These are phyloP conservation scores for Meleagris gallopavo DNA, from an alignment of 2,113 vertebrate species.

Conservation along the genomic window DNA sequence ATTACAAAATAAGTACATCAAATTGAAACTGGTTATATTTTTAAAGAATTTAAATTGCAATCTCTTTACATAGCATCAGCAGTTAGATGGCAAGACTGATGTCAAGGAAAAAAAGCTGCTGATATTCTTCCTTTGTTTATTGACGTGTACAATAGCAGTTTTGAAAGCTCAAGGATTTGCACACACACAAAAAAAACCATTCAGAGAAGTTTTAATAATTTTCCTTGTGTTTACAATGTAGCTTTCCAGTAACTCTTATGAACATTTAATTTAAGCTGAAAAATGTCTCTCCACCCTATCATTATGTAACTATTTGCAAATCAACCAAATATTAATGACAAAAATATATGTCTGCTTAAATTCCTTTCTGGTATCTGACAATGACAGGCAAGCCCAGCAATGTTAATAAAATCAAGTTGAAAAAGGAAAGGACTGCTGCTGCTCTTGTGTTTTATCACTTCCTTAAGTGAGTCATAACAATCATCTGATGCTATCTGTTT, in stretches of 20 bases:
- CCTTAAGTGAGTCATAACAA: conserved; percentile 53
- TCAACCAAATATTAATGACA: background rate
- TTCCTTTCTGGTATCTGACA: background rate
- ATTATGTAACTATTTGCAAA: background rate
- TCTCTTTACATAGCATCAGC: background rate
- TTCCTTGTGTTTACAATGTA: background rate
- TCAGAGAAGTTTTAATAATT: background rate
- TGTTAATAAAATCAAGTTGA: background rate
- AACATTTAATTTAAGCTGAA: background rate
- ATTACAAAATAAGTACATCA: background rate
- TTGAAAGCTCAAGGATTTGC: background rate
- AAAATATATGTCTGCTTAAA: background rate
- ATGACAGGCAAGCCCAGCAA: background rate
- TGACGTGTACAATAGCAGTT: background rate
- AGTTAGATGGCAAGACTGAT: background rate
- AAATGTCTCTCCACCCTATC: background rate
- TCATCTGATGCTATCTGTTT: conserved; percentile 46
- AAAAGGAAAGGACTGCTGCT: conserved; percentile 16
- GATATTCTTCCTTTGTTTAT: background rate
- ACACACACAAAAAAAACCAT: background rate
- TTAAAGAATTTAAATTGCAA: background rate
- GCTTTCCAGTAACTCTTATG: background rate
- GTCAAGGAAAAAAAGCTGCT: background rate
- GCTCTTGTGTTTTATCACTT: conserved; percentile 41
- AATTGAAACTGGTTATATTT: background rate